Evolutionary conservation across 2,888 invertebrate species (phyloP), one percentile per base, ranked within the genome.

Genomic region (Lepidocyrtoides sp.): DNA sequence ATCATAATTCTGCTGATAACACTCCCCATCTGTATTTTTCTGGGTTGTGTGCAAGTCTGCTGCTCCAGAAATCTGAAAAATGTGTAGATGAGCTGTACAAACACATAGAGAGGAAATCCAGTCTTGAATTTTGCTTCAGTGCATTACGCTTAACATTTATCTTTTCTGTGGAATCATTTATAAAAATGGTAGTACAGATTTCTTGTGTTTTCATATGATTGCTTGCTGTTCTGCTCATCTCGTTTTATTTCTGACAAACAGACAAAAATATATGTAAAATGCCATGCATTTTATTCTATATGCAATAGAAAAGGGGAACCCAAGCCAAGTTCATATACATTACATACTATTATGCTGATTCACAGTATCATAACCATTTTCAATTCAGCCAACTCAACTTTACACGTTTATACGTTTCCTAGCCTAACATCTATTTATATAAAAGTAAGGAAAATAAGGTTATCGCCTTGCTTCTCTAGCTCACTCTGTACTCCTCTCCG

Each of bases 111-210:
- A 36, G 63, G 48, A 84, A 84, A 84, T 69, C 66, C 69, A 69
- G 51, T 84, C 82, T 48, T 20, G 36, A 20, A 63, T 44, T 77
- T 82, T 44, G 63, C 7, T 32, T 7, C 2, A 66, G 10, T 44
- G 44, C 48, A 63, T 82, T 63, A 63, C n/a, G 63, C n/a, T 82
- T 51, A 17, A 44, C 82, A 82, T 82, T 82, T 82, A 82, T 82
- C 82, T 82, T 63, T 3, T 66, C 7, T 32, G 29, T 63, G 29
- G n/a, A 82, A 82, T 66, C 82, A 82, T 63, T 63, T 41, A 29
- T 63, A 44, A 2, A n/a, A 32, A n/a, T n/a, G n/a, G n/a, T n/a
- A n/a, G n/a, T n/a, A n/a, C n/a, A 17, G 32, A 44, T 44, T 48
- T 14, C 44, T 41, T 14, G 26, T 48, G 75, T 79, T 57, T 54